Percentiles rank a stretch among this genome's conserved stretches.
Evolutionary conservation across 2,888 invertebrate species (phyloP).

Genomic region (Netelia virgata): DNA sequence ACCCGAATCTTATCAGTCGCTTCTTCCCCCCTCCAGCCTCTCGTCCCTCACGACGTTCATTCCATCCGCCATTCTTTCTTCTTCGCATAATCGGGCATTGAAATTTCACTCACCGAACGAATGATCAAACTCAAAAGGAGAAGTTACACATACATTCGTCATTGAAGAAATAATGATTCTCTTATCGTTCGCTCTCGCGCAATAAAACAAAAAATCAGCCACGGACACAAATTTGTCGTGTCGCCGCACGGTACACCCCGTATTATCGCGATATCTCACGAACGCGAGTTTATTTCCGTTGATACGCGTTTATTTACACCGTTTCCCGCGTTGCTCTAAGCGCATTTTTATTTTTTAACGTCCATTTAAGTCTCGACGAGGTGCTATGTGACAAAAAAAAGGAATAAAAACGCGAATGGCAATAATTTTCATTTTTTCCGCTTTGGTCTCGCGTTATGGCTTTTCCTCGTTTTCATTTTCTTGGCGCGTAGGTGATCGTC

Average conservation of each 20-base stretch:
- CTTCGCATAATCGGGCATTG: not conserved
- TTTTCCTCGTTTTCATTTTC: conserved; percentile 1
- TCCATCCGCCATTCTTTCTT: not conserved
- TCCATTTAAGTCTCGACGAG: not conserved
- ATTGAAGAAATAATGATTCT: no score
- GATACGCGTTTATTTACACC: not conserved
- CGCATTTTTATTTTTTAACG: not conserved
- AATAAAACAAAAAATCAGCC: not conserved
- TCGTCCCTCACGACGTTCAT: not conserved
- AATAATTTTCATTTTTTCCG: not conserved
- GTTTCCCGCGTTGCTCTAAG: not conserved
- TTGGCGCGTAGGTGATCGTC: conserved; percentile 13
- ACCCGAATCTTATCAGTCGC: conserved; percentile 27
- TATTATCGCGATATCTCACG: no score
- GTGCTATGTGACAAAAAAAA: no score
- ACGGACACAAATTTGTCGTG: not conserved
- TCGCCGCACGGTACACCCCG: not conserved
- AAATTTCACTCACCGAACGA: not conserved
- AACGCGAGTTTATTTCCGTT: no score
- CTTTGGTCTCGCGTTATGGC: not conserved
- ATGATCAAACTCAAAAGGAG: not conserved
- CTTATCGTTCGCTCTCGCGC: not conserved
- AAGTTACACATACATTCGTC: not conserved
- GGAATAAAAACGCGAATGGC: not conserved
- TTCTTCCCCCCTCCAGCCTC: not conserved